A percentile compares a stretch with the other conserved stretches of the same genome.
Conservation (phyloP, 2,113 vertebrate genomes). For the Ciconia boyciana region DNA sequence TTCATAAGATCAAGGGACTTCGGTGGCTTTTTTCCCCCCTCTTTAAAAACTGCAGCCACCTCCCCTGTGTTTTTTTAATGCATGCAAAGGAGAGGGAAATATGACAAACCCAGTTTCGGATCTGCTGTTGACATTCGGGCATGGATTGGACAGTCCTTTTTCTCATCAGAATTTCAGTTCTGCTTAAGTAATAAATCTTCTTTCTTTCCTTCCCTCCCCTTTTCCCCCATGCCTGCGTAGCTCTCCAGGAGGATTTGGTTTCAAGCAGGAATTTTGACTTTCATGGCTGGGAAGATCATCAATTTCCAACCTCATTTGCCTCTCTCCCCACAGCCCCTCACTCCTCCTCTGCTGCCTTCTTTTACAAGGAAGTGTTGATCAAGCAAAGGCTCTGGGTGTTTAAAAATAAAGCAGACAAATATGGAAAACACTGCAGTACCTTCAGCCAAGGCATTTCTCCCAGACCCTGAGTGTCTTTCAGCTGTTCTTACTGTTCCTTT, state of each 20-base stretch:
- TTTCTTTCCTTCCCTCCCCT: conserved; percentile 13
- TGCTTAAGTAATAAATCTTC: conserved; percentile 69
- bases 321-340: background rate
- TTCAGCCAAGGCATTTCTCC: conserved; percentile 56
- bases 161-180: conserved; percentile 66
- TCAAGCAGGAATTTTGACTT: conserved; percentile 73
- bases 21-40: background rate
- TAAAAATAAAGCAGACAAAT: conserved; percentile 82
- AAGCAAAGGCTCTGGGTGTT: conserved; percentile 69
- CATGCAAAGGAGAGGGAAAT: conserved; percentile 21
- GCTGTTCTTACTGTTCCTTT: conserved; percentile 14
- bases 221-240: conserved; percentile 2
- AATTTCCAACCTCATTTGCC: conserved; percentile 39
- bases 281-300: conserved; percentile 46
- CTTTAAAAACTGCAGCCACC: background rate
- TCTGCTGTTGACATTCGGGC: conserved; percentile 3
- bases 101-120: conserved; percentile 25
- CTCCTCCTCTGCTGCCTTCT: conserved; percentile 56
- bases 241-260: conserved; percentile 63
- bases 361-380: conserved; percentile 75
- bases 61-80: background rate
- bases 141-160: conserved; percentile 37
- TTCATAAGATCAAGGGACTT: conserved; percentile 67
- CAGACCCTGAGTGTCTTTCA: conserved; percentile 21
- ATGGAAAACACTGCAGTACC: conserved; percentile 56